Base-by-base conservation (phyloP, 2,888 invertebrate species). In the Aspidiotus rigidus region DNA sequence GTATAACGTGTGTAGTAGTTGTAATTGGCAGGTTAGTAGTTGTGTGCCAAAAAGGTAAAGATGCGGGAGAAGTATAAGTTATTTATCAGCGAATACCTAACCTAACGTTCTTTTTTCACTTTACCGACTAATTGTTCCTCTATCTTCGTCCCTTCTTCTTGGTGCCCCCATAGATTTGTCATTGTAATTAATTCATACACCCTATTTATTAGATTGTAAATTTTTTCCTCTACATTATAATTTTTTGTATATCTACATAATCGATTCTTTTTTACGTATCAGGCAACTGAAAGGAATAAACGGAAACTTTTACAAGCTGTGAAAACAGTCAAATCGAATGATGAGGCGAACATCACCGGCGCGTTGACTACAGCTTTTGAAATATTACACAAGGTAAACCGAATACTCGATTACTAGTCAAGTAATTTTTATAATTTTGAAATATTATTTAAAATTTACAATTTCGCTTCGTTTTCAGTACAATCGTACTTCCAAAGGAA, bases 291-390 rank as follows among this genome's bases (percentile, higher is more conserved):
- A 63, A 90, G 91, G 77, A 90, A 92, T 76, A 80, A 90, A 70
- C 83, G 88, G 72, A 90, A 90, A 77, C 81, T 93, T 72, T 90
- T 89, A 79, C 84, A 86, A 44, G 86, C 88, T 1, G 79, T 93
- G 71, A 86, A 86, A 78, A 84, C 84, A 55, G 83, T 90, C 11
- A 86, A 88, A 73, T 83, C 88, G 8, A 84, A 86, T 75, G 81
- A 82, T 62, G 78, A 79, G 41, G 93, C 95, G 11, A 94, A 98
- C 79, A 88, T 97, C 77, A 91, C 94, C 1, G 88, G 88, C 8
- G 97, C 96, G 0, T 81, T 99, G n/a, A 87, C 87, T 67, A 86
- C 88, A 55, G 97, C 91, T 7, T 99, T 99, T 77, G 90, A 93
- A 79, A 85, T 97, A 72, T 82, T 98, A 64, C 89, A 89, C 77